Evolutionary conservation across 1,140 invertebrate species (phyloP).

Genomic region (Odontomachus brunneus): DNA sequence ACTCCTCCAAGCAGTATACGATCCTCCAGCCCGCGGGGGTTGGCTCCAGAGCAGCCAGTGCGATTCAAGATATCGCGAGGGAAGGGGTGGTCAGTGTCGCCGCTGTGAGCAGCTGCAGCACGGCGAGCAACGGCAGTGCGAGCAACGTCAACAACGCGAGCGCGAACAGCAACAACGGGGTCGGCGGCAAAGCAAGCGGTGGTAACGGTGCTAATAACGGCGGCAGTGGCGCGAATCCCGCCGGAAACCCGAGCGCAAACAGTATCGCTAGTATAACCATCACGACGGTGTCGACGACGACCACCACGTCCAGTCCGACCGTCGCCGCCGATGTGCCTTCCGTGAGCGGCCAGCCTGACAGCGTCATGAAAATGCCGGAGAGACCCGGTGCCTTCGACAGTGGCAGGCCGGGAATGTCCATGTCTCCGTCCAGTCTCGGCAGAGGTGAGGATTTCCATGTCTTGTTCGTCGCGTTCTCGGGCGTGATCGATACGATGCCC

Average conservation of each 20-base stretch:
- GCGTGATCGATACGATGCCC: not conserved
- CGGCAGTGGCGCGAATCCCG: conserved; percentile 44
- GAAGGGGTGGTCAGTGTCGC: conserved; percentile 89
- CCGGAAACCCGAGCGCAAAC: conserved; percentile 70
- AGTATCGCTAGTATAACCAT: conserved; percentile 75
- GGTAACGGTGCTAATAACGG: conserved; percentile 59
- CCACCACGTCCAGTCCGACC: conserved; percentile 76
- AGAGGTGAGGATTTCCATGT: conserved; percentile 88
- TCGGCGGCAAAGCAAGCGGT: conserved; percentile 56
- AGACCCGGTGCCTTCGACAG: conserved; percentile 80
- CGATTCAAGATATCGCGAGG: conserved; percentile 90
- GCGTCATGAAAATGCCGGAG: conserved; percentile 82
- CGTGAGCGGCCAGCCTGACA: conserved; percentile 78
- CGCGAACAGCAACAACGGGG: conserved; percentile 63
- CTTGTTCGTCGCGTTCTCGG: conserved; percentile 6
- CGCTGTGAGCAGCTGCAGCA: conserved; percentile 86
- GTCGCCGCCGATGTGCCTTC: conserved; percentile 80
- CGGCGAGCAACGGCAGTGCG: conserved; percentile 67
- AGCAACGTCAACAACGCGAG: conserved; percentile 61
- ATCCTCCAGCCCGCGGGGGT: conserved; percentile 92
- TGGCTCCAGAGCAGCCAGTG: conserved; percentile 91
- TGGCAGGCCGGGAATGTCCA: conserved; percentile 84
- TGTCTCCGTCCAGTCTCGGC: conserved; percentile 90
- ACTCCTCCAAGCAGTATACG: conserved; percentile 90
- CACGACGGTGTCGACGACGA: conserved; percentile 81